These are phyloP conservation scores for Campylomormyrus numenius DNA, from an alignment of 2,113 vertebrate species.

Conservation along the genomic window DNA sequence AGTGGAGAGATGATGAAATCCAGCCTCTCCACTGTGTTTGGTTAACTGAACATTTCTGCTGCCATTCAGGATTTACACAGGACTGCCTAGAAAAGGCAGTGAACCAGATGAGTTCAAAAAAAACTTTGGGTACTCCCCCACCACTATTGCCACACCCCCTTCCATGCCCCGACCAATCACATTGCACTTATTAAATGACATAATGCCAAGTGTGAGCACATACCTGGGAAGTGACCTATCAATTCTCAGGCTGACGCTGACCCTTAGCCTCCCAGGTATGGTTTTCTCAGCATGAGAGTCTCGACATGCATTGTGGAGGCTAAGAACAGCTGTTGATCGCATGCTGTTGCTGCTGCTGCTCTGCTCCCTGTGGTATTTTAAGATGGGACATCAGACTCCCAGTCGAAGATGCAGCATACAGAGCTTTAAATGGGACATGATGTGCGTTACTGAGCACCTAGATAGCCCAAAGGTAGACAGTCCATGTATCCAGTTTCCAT, in stretches of 20 bases:
- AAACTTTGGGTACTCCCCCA: neutral
- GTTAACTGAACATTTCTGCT: slow-evolving; percentile 42
- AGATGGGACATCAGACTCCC: neutral
- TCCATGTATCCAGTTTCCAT: neutral
- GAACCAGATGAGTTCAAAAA: neutral
- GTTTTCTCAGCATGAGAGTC: neutral
- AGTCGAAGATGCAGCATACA: neutral
- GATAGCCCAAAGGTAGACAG: neutral
- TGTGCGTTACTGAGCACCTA: neutral
- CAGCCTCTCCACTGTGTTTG: neutral
- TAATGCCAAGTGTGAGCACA: neutral
- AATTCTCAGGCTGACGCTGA: neutral
- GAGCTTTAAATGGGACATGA: neutral
- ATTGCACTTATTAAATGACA: neutral
- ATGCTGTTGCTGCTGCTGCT: neutral
- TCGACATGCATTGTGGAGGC: neutral
- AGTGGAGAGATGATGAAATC: neutral
- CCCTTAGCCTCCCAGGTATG: neutral
- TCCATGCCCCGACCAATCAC: neutral
- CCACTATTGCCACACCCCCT: neutral
- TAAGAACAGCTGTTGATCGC: neutral
- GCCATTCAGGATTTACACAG: slow-evolving; percentile 50
- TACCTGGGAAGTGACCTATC: neutral
- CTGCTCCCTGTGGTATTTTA: neutral
- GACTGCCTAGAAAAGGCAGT: slow-evolving; percentile 16